Evolutionary conservation across 2,888 invertebrate species (phyloP).

Genomic region (Brachyopa scutellaris): DNA sequence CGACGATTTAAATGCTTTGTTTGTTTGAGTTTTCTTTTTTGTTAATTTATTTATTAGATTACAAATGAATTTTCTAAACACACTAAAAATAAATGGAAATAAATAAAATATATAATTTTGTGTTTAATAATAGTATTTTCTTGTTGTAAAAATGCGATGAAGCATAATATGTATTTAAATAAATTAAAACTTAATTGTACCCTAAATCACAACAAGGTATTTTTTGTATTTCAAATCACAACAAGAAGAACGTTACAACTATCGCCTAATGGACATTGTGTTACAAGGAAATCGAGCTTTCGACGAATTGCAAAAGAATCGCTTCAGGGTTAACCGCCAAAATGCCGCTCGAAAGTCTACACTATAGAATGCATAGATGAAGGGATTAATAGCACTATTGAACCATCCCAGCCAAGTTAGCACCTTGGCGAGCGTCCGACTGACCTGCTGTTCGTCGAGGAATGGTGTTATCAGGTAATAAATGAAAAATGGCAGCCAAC

Average conservation of each 20-base stretch:
- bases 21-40: too few species aligned
- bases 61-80: neutral
- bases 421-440: slow-evolving; percentile 86
- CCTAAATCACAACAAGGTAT: slow-evolving; percentile 1
- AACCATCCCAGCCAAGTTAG: slow-evolving; percentile 95
- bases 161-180: neutral
- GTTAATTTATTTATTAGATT: slow-evolving; percentile 2
- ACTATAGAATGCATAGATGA: slow-evolving; percentile 95
- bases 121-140: neutral
- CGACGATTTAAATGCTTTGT: too few species aligned
- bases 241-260: slow-evolving; percentile 70
- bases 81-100: neutral
- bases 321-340: slow-evolving; percentile 88
- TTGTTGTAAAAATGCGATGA: slow-evolving; percentile 30
- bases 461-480: slow-evolving; percentile 92
- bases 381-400: slow-evolving; percentile 94
- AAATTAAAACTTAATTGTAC: neutral
- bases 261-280: slow-evolving; percentile 81
- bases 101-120: slow-evolving; percentile 14
- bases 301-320: slow-evolving; percentile 78
- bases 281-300: slow-evolving; percentile 79
- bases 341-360: slow-evolving; percentile 93
- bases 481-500: slow-evolving; percentile 94
- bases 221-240: slow-evolving; percentile 4
- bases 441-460: slow-evolving; percentile 85